Evolutionary conservation across 2,797 vertebrate species (phyloP), one percentile per base, ranked within the genome.

Genomic region (Hephaestus fuliginosus): DNA sequence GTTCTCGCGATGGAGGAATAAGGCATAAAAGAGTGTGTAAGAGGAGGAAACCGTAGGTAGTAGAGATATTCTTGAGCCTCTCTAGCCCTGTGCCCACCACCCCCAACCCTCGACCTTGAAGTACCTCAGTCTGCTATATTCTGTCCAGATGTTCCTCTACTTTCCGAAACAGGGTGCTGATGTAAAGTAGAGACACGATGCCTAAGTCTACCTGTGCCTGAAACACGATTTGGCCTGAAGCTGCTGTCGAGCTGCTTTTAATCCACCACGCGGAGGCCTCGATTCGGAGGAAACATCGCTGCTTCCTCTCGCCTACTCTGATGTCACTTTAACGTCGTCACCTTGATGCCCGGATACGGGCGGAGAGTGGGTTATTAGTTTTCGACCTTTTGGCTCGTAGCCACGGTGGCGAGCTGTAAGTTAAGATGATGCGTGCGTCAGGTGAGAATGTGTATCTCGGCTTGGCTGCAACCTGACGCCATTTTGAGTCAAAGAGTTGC

Each of bases 141-240:
- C 75, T 88, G 43, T 83, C 79, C 76, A 76, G 58, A 89, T 72
- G 60, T 79, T 83, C 63, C 82, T 88, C 72, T 87, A 65, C 78
- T 89, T 78, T 88, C 63, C 79, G 66, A 66, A 74, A 78, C 30
- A 82, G 70, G 84, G 84, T 88, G 88, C 84, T 84, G 80, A 63
- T 79, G 73, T 83, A 65, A 85, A 88, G 87, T 81, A 82, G 86
- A 89, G 79, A 87, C 78, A 30, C 22, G 76, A 89, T 93, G 93
- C 92, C 93, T 93, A 86, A 86, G 81, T 94, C 81, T 89, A 68
- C 80, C 88, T 91, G 93, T 95, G 94, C 93, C 94, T 94, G 82
- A 93, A 91, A 91, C 88, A 89, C 92, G 72, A 81, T 78, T 87
- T 87, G 90, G 91, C 92, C 91, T 93, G 61, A 80, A 90, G 87